Base-by-base conservation (phyloP, 2,888 invertebrate species). In the Ametastegia equiseti region DNA sequence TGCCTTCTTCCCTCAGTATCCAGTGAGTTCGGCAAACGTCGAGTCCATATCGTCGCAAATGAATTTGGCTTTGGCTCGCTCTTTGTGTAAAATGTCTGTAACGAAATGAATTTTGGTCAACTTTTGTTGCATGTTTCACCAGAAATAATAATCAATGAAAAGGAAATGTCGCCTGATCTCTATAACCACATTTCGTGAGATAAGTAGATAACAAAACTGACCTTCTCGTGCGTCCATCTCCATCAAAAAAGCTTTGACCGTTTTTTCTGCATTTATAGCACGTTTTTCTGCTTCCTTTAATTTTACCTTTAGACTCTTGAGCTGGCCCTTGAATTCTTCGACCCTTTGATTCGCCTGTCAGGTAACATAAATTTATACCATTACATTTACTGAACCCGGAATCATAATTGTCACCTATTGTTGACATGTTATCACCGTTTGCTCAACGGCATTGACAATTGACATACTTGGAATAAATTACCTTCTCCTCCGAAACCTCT, bases 11-110 rank as follows among this genome's bases (percentile, higher is more conserved):
- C 15, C 89, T 93, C 94, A 95, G 92, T 94, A 95, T 91, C 95
- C 95, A 88, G 95, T 95, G 89, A 96, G 93, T 92, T 96, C 95
- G 88, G 95, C 94, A 92, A 96, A 95, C 86, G 96, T 96, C 87
- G 94, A 93, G 92, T 96, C 96, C 93, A 96, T 92, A 90, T 96
- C 96, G 91, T 95, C 95, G 92, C 94, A 94, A 92, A 96, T 95
- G 86, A 93, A 93, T 93, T 95, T 96, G 93, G 94, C 96, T 92
- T 96, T 96, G 93, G 97, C 96, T 93, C 97, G 97, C 93, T 94
- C 94, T 87, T 94, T 95, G 94, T 96, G 96, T 93, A 97, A 94
- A 92, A 95, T 94, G 95, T 97, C 97, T 97, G 95, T 88, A 96
- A 95, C 83, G 81, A 83, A 82, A 87, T 83, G 82, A 84, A 71